A percentile compares a stretch with the other conserved stretches of the same genome.
Conservation (phyloP, 2,113 vertebrate species). For the Porphyrio hochstetteri region DNA sequence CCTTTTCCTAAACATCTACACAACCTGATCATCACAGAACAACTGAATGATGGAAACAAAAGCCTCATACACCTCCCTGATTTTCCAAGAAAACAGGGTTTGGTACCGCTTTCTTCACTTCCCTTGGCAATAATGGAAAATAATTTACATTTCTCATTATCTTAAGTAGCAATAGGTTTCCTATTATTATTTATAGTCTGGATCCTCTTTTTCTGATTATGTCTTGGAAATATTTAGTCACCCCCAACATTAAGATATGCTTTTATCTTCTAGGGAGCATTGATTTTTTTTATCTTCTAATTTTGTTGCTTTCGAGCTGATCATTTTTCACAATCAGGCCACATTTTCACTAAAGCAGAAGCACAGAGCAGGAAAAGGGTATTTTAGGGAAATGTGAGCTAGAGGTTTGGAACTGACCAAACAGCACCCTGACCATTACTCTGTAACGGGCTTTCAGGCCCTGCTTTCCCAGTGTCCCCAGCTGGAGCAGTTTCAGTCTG, state of each 20-base stretch:
- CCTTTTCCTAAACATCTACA: neutral
- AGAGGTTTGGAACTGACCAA: neutral
- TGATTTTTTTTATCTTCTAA: constrained; percentile 37
- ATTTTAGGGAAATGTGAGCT: neutral
- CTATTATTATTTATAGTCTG: neutral
- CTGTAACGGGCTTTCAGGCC: neutral
- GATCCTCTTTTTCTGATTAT: neutral
- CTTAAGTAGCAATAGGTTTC: neutral
- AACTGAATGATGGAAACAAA: neutral
- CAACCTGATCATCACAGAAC: neutral
- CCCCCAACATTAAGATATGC: neutral
- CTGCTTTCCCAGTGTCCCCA: fast-evolving
- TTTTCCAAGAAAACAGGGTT: neutral
- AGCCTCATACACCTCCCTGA: neutral
- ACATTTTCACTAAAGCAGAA: neutral
- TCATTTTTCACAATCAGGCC: neutral
- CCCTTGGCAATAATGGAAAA: neutral
- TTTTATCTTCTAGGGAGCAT: neutral
- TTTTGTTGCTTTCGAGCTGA: constrained; percentile 8
- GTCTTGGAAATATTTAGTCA: neutral
- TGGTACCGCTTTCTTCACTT: neutral
- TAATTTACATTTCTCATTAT: neutral
- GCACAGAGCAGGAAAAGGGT: neutral
- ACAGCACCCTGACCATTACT: neutral
- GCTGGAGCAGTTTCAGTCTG: neutral